phyloP scores from a whole-genome alignment of 2,797 vertebrate genomes.

The Leptatherina wallacei region DNA sequence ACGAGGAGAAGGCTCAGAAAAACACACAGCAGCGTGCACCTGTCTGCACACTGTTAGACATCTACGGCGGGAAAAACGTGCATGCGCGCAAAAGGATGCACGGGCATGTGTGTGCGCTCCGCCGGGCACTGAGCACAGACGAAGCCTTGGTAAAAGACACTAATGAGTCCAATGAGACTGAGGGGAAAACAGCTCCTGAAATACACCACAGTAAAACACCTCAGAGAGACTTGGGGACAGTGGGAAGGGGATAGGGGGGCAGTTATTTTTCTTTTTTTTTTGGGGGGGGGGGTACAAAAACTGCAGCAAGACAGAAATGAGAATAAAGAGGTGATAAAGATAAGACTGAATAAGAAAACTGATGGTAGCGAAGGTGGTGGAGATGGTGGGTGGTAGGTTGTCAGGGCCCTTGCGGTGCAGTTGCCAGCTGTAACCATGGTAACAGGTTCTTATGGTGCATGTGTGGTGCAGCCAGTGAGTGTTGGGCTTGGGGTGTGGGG shows the following conservation, averaged over 20 bases:
- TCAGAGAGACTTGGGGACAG: slow-evolving; percentile 49
- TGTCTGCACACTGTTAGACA: slow-evolving; percentile 25
- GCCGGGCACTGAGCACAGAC: slow-evolving; percentile 56
- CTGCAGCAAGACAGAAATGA: slow-evolving; percentile 1
- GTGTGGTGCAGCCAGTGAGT: slow-evolving; percentile 60
- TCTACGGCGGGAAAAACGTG: slow-evolving; percentile 3
- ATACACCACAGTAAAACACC: slow-evolving; percentile 71
- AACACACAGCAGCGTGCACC: slow-evolving; percentile 26
- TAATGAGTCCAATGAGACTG: slow-evolving; percentile 83
- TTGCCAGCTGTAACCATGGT: slow-evolving; percentile 79
- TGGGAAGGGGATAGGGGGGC: not conserved
- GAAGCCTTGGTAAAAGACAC: slow-evolving; percentile 72
- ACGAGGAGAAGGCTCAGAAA: slow-evolving; percentile 17
- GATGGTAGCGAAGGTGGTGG: slow-evolving; percentile 33
- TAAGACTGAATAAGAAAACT: not conserved
- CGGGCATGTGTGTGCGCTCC: slow-evolving; percentile 12
- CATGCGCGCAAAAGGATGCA: slow-evolving; percentile 10
- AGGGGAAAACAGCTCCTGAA: slow-evolving; percentile 72
- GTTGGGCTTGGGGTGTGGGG: slow-evolving; percentile 46
- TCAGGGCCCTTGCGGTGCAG: slow-evolving; percentile 65
- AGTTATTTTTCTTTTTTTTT: not conserved
- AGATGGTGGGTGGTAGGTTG: slow-evolving; percentile 59
- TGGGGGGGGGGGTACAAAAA: slow-evolving; percentile 15
- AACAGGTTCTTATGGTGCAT: slow-evolving; percentile 71
- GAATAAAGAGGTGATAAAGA: slow-evolving; percentile 6